Evolutionary conservation across 2,113 vertebrate genomes (phyloP).

Genomic region (Equus przewalskii): DNA sequence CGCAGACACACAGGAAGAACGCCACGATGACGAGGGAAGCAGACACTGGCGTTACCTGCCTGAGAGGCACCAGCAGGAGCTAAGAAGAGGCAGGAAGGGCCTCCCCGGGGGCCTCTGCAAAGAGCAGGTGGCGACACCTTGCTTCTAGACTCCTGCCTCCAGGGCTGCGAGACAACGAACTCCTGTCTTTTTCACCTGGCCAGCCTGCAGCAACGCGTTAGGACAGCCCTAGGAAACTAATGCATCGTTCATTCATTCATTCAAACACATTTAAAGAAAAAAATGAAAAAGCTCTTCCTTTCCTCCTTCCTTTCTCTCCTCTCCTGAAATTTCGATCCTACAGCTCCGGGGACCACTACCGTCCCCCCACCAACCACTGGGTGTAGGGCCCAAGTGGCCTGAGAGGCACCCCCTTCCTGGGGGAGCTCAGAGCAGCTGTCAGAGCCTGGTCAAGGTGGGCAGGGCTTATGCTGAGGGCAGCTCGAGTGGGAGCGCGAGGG

Average conservation of each 20-base stretch:
- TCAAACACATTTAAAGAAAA: neutral
- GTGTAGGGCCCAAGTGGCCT: no score
- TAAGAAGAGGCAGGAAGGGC: neutral
- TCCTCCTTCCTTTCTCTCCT: neutral
- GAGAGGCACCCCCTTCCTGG: neutral
- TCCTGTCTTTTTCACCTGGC: neutral
- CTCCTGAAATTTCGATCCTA: neutral
- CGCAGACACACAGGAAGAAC: neutral
- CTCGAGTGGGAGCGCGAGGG: neutral
- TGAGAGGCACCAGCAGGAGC: neutral
- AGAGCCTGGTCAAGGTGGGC: neutral
- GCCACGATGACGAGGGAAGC: neutral
- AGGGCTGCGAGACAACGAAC: neutral
- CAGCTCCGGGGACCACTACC: neutral
- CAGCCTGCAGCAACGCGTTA: neutral
- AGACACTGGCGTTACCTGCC: neutral
- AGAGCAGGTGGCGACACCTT: neutral
- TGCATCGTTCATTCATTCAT: neutral
- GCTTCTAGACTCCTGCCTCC: neutral
- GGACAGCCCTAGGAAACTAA: neutral
- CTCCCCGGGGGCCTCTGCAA: neutral
- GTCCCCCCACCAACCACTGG: neutral
- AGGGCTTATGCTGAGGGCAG: neutral
- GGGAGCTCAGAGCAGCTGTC: neutral
- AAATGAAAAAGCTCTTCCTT: neutral